Percentiles rank a stretch among this genome's conserved stretches.
Evolutionary conservation across 2,113 vertebrate genomes (phyloP).

Genomic region (Nothocercus nigrocapillus): DNA sequence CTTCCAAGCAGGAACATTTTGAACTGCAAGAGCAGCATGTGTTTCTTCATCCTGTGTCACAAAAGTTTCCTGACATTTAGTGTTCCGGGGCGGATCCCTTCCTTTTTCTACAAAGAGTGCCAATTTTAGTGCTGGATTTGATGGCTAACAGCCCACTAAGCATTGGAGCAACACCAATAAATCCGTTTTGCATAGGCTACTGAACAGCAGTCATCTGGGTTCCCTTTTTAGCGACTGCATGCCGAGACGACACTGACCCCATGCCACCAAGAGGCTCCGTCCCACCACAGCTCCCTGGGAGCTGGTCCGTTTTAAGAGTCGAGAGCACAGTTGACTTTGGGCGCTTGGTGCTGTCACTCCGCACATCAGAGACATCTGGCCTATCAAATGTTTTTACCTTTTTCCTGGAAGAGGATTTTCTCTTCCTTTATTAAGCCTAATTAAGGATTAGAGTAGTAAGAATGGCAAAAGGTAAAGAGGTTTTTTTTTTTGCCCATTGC

Average conservation of each 20-base stretch:
- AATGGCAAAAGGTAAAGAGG: background rate
- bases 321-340: background rate
- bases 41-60: slow-evolving; percentile 59
- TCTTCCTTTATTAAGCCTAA: background rate
- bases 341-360: background rate
- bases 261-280: no score
- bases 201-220: background rate
- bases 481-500: background rate
- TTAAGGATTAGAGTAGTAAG: background rate
- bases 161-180: background rate
- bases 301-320: background rate
- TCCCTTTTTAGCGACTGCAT: background rate
- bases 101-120: slow-evolving; percentile 12
- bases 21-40: background rate
- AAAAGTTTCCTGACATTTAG: slow-evolving; percentile 53
- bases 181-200: background rate
- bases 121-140: slow-evolving; percentile 44
- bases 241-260: no score
- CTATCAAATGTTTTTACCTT: background rate
- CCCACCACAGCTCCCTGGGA: background rate
- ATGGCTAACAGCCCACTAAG: background rate
- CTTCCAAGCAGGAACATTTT: background rate
- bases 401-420: background rate
- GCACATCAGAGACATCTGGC: background rate
- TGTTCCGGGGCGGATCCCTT: slow-evolving; percentile 59